Percentiles rank a stretch among this genome's conserved stretches.
Conservation (phyloP, 2,888 invertebrate genomes). For the Cosmopolites sordidus region DNA sequence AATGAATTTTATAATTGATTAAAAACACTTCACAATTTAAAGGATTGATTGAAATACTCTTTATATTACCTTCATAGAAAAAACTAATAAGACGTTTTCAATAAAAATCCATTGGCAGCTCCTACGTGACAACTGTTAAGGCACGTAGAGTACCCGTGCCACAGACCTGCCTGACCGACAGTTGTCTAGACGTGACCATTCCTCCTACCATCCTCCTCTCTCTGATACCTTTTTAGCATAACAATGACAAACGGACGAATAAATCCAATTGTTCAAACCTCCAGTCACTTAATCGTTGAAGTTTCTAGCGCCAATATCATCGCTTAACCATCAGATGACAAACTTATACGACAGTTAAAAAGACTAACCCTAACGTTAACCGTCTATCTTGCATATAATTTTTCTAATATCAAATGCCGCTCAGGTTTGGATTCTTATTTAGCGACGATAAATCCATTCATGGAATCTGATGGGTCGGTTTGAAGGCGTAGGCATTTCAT, state of each 20-base stretch:
- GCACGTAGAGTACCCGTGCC: conserved; percentile 37
- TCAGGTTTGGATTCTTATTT: conserved; percentile 23
- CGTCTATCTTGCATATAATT: conserved; percentile 6
- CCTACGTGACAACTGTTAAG: conserved; percentile 28
- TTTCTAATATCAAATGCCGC: conserved; percentile 17
- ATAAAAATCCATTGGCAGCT: neutral
- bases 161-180: conserved; percentile 29
- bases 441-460: conserved; percentile 25
- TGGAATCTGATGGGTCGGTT: conserved; percentile 24
- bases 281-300: too few species aligned
- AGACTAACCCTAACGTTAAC: conserved; percentile 4
- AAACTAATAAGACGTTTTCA: too few species aligned
- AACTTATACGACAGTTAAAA: too few species aligned
- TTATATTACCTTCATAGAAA: too few species aligned
- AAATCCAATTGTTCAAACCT: too few species aligned
- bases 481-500: conserved; percentile 12
- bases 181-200: conserved; percentile 30
- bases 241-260: too few species aligned
- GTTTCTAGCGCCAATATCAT: neutral
- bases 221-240: too few species aligned
- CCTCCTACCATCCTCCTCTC: conserved; percentile 22
- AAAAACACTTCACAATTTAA: too few species aligned
- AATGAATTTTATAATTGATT: too few species aligned
- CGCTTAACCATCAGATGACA: too few species aligned
- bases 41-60: too few species aligned